A percentile compares a stretch with the other conserved stretches of the same genome.
Evolutionary conservation across 2,888 invertebrate genomes (phyloP).

Genomic region (Microctonus brassicae): DNA sequence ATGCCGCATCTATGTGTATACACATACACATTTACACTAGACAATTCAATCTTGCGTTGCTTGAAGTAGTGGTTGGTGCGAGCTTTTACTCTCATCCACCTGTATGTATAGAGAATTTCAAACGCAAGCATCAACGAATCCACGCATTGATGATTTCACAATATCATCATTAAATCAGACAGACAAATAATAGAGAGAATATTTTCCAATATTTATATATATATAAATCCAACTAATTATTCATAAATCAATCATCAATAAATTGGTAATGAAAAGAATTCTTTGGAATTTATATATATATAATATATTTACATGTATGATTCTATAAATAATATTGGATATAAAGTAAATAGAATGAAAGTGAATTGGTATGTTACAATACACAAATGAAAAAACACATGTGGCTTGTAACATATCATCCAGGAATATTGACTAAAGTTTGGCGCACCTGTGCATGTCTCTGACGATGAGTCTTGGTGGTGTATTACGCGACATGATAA

Average conservation of each 20-base stretch:
- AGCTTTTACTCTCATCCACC: not conserved
- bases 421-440: not conserved
- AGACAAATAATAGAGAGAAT: too few species aligned
- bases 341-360: not conserved
- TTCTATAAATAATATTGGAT: too few species aligned
- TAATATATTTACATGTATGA: too few species aligned
- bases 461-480: conserved; percentile 34
- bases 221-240: not conserved
- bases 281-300: too few species aligned
- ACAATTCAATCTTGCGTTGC: conserved; percentile 4
- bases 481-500: conserved; percentile 55
- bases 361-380: not conserved
- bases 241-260: not conserved
- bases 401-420: not conserved
- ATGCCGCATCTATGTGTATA: conserved; percentile 24
- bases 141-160: not conserved
- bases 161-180: not conserved
- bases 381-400: not conserved
- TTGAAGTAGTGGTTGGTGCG: conserved; percentile 8
- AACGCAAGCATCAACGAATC: not conserved
- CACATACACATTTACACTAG: conserved; percentile 2
- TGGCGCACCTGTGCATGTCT: conserved; percentile 48
- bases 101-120: not conserved
- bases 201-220: not conserved
- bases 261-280: too few species aligned